phyloP scores from a whole-genome alignment of 2,797 vertebrate species.

The Lepus townsendii region DNA sequence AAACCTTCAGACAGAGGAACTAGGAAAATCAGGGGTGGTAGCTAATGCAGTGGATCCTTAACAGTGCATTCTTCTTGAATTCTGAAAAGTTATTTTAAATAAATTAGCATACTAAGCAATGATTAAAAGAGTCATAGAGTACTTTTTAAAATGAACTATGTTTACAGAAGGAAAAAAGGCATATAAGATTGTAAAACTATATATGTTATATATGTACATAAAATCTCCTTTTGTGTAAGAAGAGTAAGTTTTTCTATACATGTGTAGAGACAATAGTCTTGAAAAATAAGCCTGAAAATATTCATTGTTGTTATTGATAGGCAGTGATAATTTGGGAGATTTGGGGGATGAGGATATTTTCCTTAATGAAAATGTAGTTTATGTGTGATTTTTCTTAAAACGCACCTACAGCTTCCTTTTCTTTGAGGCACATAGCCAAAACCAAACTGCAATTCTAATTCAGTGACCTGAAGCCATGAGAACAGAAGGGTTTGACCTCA shows the following conservation, averaged over 20 bases:
- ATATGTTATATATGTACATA: neutral
- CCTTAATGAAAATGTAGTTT: constrained; percentile 43
- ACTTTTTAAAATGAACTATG: constrained; percentile 7
- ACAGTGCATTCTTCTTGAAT: neutral
- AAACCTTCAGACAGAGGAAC: constrained; percentile 8
- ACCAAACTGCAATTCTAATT: constrained; percentile 75
- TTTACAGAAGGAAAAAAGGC: constrained; percentile 27
- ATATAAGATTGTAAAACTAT: neutral
- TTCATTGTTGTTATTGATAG: neutral
- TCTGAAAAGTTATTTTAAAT: constrained; percentile 10
- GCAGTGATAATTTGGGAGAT: neutral
- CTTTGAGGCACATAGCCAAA: constrained; percentile 62
- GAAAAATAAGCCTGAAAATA: constrained; percentile 23
- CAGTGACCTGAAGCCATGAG: constrained; percentile 42
- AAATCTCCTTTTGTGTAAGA: constrained; percentile 45
- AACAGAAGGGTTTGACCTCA: constrained; percentile 66
- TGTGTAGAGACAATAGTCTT: neutral
- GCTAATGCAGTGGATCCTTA: neutral
- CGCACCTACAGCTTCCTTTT: constrained; percentile 32
- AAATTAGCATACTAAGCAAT: constrained; percentile 49
- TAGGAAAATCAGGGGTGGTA: neutral
- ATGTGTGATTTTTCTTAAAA: constrained; percentile 47
- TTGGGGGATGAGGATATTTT: neutral
- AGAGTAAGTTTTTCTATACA: neutral
- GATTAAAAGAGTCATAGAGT: neutral